Evolutionary conservation across 1,140 invertebrate species (phyloP), one percentile per base, ranked within the genome.

Genomic region (Oncopeltus fasciatus): DNA sequence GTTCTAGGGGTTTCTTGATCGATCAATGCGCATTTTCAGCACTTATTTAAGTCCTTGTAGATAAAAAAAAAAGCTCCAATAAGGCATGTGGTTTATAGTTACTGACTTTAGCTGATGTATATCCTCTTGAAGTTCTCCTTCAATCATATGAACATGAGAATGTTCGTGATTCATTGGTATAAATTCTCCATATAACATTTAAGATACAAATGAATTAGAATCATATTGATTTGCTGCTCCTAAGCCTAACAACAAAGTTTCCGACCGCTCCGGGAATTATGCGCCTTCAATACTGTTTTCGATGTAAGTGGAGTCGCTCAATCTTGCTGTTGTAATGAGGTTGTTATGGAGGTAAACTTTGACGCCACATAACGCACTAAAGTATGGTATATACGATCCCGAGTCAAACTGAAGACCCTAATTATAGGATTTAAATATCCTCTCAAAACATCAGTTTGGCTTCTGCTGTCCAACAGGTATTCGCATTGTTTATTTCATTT

Each of bases 261-360:
- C 70, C 9, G 74, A 59, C 70, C 72, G 12, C 46, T 27, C 21
- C 1, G 59, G 65, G 12, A 29, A 38, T 57, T 33, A 14, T 68
- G 64, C 20, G 59, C 62, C 59, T 46, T 70, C 9, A 75, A 46
- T 2, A 75, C 65, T 21, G 69, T 47, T 64, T 78, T 77, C 9
- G 78, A 63, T 49, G 69, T 60, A 2, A 63, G 67, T 80, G 75
- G 5, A 70, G 65, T 2, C 70, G 60, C 56, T 76, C 71, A 1
- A 72, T 63, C 33, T 72, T 62, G 2, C 71, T 72, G 57, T 75
- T 76, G 3, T 68, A 21, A 18, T 43, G 31, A 43, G 57, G 57
- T 20, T 59, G 57, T n/a, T 5, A 59, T 9, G 29, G 31, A 12
- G 31, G 38, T 11, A n/a, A 21, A 18, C 18, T 24, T 1, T 57